These are phyloP conservation scores for Chrysolophus pictus DNA, from an alignment of 2,797 vertebrate species.

Conservation along the genomic window DNA sequence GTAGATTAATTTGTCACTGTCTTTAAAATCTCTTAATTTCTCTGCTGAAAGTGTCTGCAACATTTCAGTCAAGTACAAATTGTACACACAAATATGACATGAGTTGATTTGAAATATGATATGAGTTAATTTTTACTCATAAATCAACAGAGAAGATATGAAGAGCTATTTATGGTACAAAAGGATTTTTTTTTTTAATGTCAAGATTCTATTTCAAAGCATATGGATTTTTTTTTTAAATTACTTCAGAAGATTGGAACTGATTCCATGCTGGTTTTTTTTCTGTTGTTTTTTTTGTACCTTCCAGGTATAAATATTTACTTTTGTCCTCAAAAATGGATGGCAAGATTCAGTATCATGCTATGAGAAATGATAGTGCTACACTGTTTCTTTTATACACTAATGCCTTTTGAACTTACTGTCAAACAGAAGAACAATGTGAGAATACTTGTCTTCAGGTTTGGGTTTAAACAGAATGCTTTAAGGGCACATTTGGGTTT, in stretches of 20 bases:
- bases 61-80: not conserved
- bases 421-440: conserved; percentile 3
- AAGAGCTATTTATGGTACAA: not conserved
- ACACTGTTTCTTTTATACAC: not conserved
- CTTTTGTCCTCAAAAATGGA: not conserved
- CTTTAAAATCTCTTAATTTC: not conserved
- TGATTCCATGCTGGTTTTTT: not conserved
- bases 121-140: not conserved
- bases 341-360: not conserved
- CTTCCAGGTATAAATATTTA: not conserved
- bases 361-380: conserved; percentile 7
- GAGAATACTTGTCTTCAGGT: not conserved
- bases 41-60: not conserved
- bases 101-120: too few relatives aligned
- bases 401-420: not conserved
- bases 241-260: not conserved
- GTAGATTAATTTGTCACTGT: not conserved
- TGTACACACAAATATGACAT: rapidly evolving
- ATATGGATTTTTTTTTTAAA: not conserved
- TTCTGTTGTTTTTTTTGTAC: not conserved
- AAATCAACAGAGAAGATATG: not conserved
- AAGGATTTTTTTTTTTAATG: not conserved
- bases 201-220: not conserved
- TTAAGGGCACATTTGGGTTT: conserved; percentile 1
- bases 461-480: not conserved